Percentiles rank a stretch among this genome's conserved stretches.
Conservation (phyloP, 1,140 invertebrate species). For the Drosophila athabasca region DNA sequence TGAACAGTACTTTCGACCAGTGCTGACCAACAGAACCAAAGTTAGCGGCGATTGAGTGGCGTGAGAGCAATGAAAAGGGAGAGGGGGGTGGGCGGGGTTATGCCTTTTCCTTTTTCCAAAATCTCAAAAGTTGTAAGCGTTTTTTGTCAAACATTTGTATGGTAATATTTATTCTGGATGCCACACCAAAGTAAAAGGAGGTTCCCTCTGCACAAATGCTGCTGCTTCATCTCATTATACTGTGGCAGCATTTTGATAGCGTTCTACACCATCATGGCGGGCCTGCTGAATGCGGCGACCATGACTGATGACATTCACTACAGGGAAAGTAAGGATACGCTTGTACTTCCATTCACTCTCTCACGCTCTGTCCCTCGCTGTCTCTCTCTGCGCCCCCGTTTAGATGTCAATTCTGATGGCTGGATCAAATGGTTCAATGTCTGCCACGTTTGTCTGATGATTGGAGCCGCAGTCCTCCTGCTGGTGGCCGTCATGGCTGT, state of each 20-base stretch:
- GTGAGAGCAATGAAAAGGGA: background rate
- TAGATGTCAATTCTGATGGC: slow-evolving; percentile 12
- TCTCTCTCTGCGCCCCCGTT: too few species aligned
- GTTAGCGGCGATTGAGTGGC: slow-evolving; percentile 4
- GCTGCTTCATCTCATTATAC: slow-evolving; percentile 15
- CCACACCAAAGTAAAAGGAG: slow-evolving; percentile 25
- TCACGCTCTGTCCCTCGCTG: too few species aligned
- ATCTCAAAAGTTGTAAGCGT: slow-evolving; percentile 9
- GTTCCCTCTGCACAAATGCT: slow-evolving; percentile 10
- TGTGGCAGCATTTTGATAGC: slow-evolving; percentile 40
- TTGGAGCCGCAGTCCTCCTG: slow-evolving; percentile 23
- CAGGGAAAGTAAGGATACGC: slow-evolving; percentile 11
- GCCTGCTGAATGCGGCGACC: slow-evolving; percentile 37
- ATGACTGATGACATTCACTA: slow-evolving; percentile 21
- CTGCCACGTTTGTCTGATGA: slow-evolving; percentile 35
- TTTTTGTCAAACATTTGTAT: slow-evolving; percentile 19
- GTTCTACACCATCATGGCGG: slow-evolving; percentile 39
- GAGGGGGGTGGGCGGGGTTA: too few species aligned
- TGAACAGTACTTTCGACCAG: slow-evolving; percentile 3
- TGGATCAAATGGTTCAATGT: slow-evolving; percentile 40
- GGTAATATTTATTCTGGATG: slow-evolving; percentile 28
- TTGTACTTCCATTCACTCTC: background rate
- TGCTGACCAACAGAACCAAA: slow-evolving; percentile 9
- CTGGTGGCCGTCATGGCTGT: slow-evolving; percentile 27
- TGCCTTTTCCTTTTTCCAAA: background rate